phyloP scores from a whole-genome alignment of 2,888 invertebrate species.

The Zele albiditarsus region DNA sequence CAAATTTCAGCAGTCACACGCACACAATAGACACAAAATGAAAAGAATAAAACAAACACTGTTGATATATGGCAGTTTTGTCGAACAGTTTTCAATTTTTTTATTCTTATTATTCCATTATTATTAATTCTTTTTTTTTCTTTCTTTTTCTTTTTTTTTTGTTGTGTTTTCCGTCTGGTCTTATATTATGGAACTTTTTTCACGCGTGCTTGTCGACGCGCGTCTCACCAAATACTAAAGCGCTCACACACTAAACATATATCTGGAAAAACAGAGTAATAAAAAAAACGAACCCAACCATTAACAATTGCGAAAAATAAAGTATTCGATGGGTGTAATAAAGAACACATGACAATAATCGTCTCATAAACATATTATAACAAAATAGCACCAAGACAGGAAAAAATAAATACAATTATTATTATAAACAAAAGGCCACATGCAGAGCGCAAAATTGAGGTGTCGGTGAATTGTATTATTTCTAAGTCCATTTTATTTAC shows the following conservation, averaged over 20 bases:
- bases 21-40: conserved; percentile 53
- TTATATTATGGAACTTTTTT: conserved; percentile 16
- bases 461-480: conserved; percentile 52
- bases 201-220: conserved; percentile 42
- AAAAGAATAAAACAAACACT: conserved; percentile 54
- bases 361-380: conserved; percentile 40
- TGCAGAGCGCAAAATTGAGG: conserved; percentile 64
- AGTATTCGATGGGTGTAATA: conserved; percentile 40
- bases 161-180: conserved; percentile 22
- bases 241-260: conserved; percentile 67
- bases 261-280: conserved; percentile 66
- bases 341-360: conserved; percentile 53
- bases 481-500: conserved; percentile 66
- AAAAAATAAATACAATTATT: conserved; percentile 43
- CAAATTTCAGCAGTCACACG: conserved; percentile 39
- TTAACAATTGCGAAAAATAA: conserved; percentile 58
- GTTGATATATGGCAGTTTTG: conserved; percentile 58
- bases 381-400: conserved; percentile 33
- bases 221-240: conserved; percentile 44
- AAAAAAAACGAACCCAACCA: conserved; percentile 66
- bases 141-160: neutral
- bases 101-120: conserved; percentile 13
- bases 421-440: conserved; percentile 54
- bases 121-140: conserved; percentile 14
- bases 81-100: conserved; percentile 63